Conservation (phyloP, 2,888 invertebrate species). For the Hylaea fasciaria region DNA sequence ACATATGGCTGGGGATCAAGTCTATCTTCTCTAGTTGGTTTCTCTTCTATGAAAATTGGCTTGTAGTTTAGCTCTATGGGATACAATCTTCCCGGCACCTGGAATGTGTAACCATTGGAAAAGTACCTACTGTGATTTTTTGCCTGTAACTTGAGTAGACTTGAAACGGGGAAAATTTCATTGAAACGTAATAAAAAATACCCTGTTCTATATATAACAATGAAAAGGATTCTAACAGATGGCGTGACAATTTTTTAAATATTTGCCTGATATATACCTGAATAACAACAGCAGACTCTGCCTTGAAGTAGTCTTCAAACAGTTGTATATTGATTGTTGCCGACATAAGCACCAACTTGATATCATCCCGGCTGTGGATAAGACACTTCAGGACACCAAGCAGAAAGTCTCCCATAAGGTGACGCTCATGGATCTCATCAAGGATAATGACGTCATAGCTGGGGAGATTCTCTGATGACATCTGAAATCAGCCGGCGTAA, state of each 20-base stretch:
- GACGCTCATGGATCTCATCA: slow-evolving; percentile 99
- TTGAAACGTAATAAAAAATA: no score
- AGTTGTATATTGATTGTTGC: slow-evolving; percentile 98
- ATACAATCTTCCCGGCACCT: slow-evolving; percentile 97
- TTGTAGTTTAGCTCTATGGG: slow-evolving; percentile 96
- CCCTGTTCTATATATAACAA: no score
- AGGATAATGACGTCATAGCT: slow-evolving; percentile 97
- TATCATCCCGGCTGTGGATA: slow-evolving; percentile 89
- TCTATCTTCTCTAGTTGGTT: slow-evolving; percentile 87
- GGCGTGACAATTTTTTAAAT: no score
- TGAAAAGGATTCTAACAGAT: no score
- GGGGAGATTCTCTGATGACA: slow-evolving; percentile 92
- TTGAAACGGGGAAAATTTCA: no score
- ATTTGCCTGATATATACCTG: slow-evolving; percentile 80
- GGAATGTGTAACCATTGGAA: not conserved
- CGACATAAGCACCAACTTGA: slow-evolving; percentile 98
- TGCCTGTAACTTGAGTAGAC: no score
- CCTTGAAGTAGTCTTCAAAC: slow-evolving; percentile 95
- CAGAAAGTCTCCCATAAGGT: slow-evolving; percentile 97
- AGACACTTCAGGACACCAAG: slow-evolving; percentile 97
- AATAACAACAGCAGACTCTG: slow-evolving; percentile 92
- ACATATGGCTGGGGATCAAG: slow-evolving; percentile 98
- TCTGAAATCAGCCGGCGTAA: slow-evolving; percentile 76
- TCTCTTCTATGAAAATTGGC: slow-evolving; percentile 85
- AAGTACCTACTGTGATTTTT: no score